Evolutionary conservation across 2,113 vertebrate species (phyloP).

Genomic region (Axis porcinus): DNA sequence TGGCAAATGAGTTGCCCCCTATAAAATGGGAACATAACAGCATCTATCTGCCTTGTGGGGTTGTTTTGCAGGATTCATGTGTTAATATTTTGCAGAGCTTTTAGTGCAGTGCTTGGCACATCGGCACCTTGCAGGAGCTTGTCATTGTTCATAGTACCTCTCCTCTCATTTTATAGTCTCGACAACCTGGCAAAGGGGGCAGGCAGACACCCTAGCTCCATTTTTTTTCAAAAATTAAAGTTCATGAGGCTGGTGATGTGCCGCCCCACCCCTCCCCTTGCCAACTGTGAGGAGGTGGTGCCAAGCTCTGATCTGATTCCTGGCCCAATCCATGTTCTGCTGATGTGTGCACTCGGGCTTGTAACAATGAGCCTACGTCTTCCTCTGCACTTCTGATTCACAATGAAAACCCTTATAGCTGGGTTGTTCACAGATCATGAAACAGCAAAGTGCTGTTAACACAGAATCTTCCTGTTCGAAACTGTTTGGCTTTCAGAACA

Average conservation of each 20-base stretch:
- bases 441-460: not conserved
- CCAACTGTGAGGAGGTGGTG: not conserved
- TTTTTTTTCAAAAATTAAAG: not conserved
- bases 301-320: not conserved
- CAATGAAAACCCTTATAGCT: not conserved
- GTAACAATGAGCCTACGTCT: not conserved
- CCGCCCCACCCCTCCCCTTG: fast-evolving
- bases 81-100: not conserved
- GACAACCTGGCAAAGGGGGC: not conserved
- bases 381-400: not conserved
- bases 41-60: not conserved
- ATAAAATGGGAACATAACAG: not conserved
- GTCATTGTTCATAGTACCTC: not conserved
- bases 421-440: not conserved
- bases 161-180: not conserved
- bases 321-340: not conserved
- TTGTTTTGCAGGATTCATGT: not conserved
- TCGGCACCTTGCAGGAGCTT: not conserved
- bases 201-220: not conserved
- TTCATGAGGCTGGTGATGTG: not conserved
- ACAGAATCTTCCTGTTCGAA: conserved; percentile 14
- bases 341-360: not conserved
- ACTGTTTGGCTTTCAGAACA: not conserved
- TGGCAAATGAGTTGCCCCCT: not conserved
- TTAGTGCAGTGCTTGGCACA: not conserved